A percentile compares a stretch with the other conserved stretches of the same genome.
Evolutionary conservation across 2,888 invertebrate genomes (phyloP).

Genomic region (Onthophagus sagittarius): DNA sequence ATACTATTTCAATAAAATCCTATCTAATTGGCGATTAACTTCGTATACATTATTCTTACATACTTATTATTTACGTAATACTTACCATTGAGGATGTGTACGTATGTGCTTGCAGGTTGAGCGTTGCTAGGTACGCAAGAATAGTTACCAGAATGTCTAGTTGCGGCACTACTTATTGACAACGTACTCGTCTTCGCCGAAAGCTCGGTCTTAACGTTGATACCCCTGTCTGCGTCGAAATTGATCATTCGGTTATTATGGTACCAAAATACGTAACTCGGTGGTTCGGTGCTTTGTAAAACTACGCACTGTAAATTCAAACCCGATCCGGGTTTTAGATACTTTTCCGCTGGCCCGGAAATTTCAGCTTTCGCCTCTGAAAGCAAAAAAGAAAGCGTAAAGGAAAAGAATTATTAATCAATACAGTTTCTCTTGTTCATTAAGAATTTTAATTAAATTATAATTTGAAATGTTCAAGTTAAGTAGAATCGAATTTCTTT

Average conservation of each 20-base stretch:
- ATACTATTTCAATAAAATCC: too few species aligned
- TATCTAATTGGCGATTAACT: too few species aligned
- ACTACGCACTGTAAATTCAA: constrained; percentile 77
- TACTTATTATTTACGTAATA: constrained; percentile 18
- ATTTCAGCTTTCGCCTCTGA: constrained; percentile 85
- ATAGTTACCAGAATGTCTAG: constrained; percentile 81
- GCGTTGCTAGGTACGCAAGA: constrained; percentile 88
- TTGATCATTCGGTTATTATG: constrained; percentile 90
- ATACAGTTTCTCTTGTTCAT: too few species aligned
- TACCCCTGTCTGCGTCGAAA: constrained; percentile 80
- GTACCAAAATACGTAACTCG: constrained; percentile 83
- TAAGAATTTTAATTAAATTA: too few species aligned
- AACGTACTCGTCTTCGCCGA: constrained; percentile 67
- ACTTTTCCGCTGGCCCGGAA: constrained; percentile 80
- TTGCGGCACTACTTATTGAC: constrained; percentile 55
- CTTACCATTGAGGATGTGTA: constrained; percentile 87
- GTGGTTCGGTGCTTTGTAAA: constrained; percentile 78
- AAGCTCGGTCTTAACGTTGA: constrained; percentile 81
- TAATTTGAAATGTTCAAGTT: too few species aligned
- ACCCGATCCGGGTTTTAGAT: constrained; percentile 81
- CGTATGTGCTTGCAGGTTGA: constrained; percentile 79
- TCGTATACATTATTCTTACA: neutral
- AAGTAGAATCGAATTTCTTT: too few species aligned
- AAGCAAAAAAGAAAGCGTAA: neutral
- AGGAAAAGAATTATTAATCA: too few species aligned